phyloP scores from a whole-genome alignment of 2,888 invertebrate species.

The Phaonia tiefii region DNA sequence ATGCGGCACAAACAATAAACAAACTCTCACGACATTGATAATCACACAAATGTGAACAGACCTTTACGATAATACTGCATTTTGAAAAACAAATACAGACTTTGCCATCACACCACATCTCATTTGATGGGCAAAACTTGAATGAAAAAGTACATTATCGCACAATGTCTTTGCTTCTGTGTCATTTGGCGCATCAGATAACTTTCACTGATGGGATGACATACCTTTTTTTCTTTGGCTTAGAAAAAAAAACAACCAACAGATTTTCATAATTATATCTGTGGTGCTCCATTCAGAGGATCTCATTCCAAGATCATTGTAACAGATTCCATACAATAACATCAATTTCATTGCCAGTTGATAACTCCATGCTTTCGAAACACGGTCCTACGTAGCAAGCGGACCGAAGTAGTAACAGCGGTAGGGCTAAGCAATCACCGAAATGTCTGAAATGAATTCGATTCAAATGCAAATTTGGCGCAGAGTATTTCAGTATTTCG shows the following conservation, averaged over 20 bases:
- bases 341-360: not conserved
- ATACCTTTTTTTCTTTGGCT: conserved; percentile 12
- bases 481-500: not conserved
- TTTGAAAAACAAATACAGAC: not conserved
- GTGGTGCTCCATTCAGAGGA: conserved; percentile 2
- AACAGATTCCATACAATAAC: not conserved
- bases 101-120: too few species aligned
- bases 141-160: too few species aligned
- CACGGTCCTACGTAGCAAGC: not conserved
- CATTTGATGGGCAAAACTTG: too few species aligned
- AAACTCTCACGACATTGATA: conserved; percentile 52
- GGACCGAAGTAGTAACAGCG: too few species aligned
- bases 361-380: not conserved
- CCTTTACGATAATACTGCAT: not conserved
- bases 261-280: conserved; percentile 36
- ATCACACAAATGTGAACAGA: not conserved
- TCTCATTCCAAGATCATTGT: conserved; percentile 23
- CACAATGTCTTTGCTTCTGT: conserved; percentile 11
- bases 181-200: conserved; percentile 37
- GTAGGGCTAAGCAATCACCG: not conserved
- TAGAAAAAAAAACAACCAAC: too few species aligned
- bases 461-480: conserved; percentile 50
- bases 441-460: not conserved
- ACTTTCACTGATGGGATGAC: conserved; percentile 58
- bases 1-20: not conserved